A percentile compares a stretch with the other conserved stretches of the same genome.
These are phyloP conservation scores for Drosophila tripunctata DNA, from an alignment of 2,888 invertebrate genomes.

Conservation along the genomic window DNA sequence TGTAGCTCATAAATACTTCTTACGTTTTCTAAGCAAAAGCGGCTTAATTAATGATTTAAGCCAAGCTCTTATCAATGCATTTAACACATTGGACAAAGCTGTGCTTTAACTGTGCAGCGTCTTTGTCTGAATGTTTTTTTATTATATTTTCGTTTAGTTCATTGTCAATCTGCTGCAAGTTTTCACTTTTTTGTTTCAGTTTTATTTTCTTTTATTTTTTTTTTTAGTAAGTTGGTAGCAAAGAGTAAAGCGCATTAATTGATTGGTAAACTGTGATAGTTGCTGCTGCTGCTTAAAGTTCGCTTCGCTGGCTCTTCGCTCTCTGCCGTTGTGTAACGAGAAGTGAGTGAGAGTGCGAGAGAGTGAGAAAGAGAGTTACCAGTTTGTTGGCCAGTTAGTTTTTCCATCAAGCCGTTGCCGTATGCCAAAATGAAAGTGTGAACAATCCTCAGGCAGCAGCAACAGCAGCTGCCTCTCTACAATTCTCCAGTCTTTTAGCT, in stretches of 20 bases:
- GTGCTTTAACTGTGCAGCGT: slow-evolving; percentile 16
- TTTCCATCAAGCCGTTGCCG: slow-evolving; percentile 40
- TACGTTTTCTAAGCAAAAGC: slow-evolving; percentile 16
- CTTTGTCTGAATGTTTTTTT: slow-evolving; percentile 1
- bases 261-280: slow-evolving; percentile 63
- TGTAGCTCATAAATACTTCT: background rate
- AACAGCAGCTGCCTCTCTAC: slow-evolving; percentile 35
- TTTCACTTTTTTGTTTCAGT: slow-evolving; percentile 49
- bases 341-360: background rate
- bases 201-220: slow-evolving; percentile 1
- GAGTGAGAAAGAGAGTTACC: slow-evolving; percentile 35
- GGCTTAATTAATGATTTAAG: slow-evolving; percentile 5
- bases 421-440: slow-evolving; percentile 77
- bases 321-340: slow-evolving; percentile 49
- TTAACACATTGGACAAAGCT: slow-evolving; percentile 32
- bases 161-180: slow-evolving; percentile 61
- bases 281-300: slow-evolving; percentile 52
- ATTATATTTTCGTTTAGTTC: slow-evolving; percentile 49
- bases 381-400: slow-evolving; percentile 43
- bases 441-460: slow-evolving; percentile 51
- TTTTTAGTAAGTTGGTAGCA: slow-evolving; percentile 18
- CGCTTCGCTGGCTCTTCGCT: slow-evolving; percentile 43
- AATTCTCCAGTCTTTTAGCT: slow-evolving; percentile 3
- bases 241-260: slow-evolving; percentile 67
- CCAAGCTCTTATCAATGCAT: slow-evolving; percentile 34